Evolutionary conservation across 2,888 invertebrate genomes (phyloP).

Genomic region (Drosophila buzzatii): DNA sequence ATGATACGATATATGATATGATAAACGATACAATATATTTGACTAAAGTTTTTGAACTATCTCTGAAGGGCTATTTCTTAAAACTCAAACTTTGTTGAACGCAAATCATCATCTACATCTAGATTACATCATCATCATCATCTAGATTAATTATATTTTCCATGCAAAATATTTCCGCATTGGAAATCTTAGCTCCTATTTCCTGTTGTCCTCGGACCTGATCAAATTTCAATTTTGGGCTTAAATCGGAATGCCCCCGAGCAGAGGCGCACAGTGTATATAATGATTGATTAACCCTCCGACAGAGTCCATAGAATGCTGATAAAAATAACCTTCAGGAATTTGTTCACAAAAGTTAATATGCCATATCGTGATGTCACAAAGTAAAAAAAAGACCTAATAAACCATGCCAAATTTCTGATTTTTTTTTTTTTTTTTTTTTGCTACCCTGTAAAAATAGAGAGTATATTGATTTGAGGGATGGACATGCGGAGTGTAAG

Average conservation of each 20-base stretch:
- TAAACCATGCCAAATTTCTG: slow-evolving; percentile 18
- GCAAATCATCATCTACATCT: background rate
- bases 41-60: background rate
- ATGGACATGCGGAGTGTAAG: background rate
- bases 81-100: background rate
- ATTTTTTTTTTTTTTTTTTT: background rate
- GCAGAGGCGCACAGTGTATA: background rate
- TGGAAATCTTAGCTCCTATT: background rate
- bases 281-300: slow-evolving; percentile 48
- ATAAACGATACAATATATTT: background rate
- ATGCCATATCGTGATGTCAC: slow-evolving; percentile 53
- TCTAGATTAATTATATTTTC: background rate
- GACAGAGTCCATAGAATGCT: slow-evolving; percentile 14
- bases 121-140: too few relatives aligned
- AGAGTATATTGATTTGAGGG: background rate
- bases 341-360: slow-evolving; percentile 55
- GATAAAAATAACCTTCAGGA: slow-evolving; percentile 8
- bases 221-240: slow-evolving; percentile 32
- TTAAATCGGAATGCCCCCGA: background rate
- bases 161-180: background rate
- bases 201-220: background rate
- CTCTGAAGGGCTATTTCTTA: background rate
- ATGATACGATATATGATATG: too few relatives aligned
- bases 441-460: background rate
- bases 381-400: slow-evolving; percentile 28